These are phyloP conservation scores for Tetanocera ferruginea DNA, from an alignment of 2,888 invertebrate species.

Conservation along the genomic window DNA sequence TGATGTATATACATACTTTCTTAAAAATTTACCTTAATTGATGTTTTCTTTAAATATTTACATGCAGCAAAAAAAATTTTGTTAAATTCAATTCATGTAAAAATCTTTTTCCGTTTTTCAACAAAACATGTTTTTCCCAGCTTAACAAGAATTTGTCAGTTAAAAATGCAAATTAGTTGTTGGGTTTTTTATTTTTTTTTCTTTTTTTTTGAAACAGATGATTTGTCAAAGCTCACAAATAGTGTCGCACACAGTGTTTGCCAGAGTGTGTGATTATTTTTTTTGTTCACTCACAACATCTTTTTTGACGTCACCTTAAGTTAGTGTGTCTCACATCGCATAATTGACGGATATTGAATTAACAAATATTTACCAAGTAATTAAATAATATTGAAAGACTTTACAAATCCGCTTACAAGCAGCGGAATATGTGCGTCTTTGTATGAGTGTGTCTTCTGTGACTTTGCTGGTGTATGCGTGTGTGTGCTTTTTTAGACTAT, in stretches of 20 bases:
- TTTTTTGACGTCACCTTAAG: background rate
- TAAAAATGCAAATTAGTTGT: background rate
- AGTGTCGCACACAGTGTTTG: background rate
- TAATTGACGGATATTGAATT: constrained; percentile 55
- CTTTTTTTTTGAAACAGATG: background rate
- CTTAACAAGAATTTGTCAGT: background rate
- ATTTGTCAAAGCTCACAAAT: background rate
- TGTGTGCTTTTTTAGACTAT: background rate
- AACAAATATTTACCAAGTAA: constrained; percentile 61
- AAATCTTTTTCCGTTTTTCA: too few species aligned
- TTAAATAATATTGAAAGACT: constrained; percentile 51
- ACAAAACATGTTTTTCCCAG: too few species aligned
- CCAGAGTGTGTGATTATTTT: background rate
- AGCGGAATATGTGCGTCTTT: background rate
- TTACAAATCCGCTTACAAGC: constrained; percentile 1
- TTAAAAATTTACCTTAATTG: too few species aligned
- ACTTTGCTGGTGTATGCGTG: background rate
- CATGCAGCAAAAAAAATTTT: too few species aligned
- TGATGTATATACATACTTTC: too few species aligned
- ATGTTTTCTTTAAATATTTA: too few species aligned
- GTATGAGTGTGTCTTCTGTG: background rate
- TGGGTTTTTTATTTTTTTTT: background rate
- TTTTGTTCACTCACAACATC: background rate
- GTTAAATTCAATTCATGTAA: too few species aligned
- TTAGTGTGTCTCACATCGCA: constrained; percentile 40